Base-by-base conservation (phyloP, 2,113 vertebrate species). In the Petroica traversi region DNA sequence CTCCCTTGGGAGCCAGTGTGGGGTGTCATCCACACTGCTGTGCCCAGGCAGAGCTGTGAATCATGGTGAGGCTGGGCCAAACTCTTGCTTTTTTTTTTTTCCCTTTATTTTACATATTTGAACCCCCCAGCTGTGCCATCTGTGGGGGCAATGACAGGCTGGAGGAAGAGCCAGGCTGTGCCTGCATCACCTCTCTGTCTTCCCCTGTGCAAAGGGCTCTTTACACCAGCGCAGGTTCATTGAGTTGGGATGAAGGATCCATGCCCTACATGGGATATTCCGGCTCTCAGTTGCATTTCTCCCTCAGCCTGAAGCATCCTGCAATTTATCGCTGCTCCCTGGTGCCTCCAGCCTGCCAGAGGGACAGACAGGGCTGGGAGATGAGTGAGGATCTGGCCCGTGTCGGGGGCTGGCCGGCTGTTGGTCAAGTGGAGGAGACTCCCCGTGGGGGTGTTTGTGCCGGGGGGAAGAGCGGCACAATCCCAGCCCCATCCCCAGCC, bases 41-140 rank as follows among this genome's bases (percentile, higher is more conserved):
- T 24, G 9, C 51, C 41, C 23, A 0, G 84, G 46, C 8, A 2
- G 20, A 38, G 51, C 13, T 0, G 0, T n/a, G n/a, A 64, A 17
- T 38, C 48, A 72, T 1, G 8, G 34, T 8, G 31, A 19, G 17
- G 38, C 4, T 74, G 46, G 46, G 36, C 36, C 64, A 52, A 64
- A 41, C 28, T 1, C 0, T 5, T 6, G 20, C 3, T 19, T 51
- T 34, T 10, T 13, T 17, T 9, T 12, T 11, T 12, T 3, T 14
- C 0, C 2, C 8, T 31, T 43, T n/a, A 22, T 83, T 28, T 61
- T 20, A 52, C 8, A 5, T 43, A 11, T 49, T 51, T 26, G 62
- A 41, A 11, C 11, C n/a, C 18, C 7, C 19, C 31, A 66, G 28
- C 25, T 4, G 0, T 52, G 29, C 8, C 28, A 23, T 28, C 63